These are phyloP conservation scores for Musca vetustissima DNA, from an alignment of 1,140 invertebrate species.

Conservation along the genomic window DNA sequence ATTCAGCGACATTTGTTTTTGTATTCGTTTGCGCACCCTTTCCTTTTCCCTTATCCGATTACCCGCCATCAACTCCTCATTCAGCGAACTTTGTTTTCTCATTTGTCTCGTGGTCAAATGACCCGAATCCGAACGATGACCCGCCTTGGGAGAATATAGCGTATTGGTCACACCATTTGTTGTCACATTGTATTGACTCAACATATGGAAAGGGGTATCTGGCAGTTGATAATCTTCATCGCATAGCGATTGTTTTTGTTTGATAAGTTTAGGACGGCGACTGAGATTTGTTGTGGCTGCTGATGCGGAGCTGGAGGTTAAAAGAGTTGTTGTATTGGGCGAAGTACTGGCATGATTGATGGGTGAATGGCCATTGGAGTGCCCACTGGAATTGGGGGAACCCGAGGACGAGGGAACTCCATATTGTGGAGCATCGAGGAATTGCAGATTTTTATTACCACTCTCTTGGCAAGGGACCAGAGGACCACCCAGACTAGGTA, in stretches of 20 bases:
- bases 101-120: conserved; percentile 25
- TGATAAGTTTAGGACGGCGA: conserved; percentile 67
- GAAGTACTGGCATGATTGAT: conserved; percentile 2
- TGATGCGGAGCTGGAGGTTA: conserved; percentile 39
- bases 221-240: conserved; percentile 60
- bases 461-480: conserved; percentile 26
- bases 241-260: conserved; percentile 77
- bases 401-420: background rate
- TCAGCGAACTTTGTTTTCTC: conserved; percentile 83
- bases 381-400: background rate
- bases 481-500: conserved; percentile 65
- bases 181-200: conserved; percentile 42
- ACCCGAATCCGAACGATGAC: conserved; percentile 19
- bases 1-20: conserved; percentile 85
- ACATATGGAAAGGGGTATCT: conserved; percentile 39
- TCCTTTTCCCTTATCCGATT: conserved; percentile 83
- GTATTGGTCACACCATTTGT: conserved; percentile 41
- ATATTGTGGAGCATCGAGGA: conserved; percentile 16
- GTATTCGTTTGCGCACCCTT: conserved; percentile 78
- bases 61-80: conserved; percentile 84
- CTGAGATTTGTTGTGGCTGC: no score
- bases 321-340: conserved; percentile 38
- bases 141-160: conserved; percentile 35
- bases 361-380: conserved; percentile 29
- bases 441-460: background rate